Evolutionary conservation across 1,140 invertebrate species (phyloP).

Genomic region (Anastrepha ludens): DNA sequence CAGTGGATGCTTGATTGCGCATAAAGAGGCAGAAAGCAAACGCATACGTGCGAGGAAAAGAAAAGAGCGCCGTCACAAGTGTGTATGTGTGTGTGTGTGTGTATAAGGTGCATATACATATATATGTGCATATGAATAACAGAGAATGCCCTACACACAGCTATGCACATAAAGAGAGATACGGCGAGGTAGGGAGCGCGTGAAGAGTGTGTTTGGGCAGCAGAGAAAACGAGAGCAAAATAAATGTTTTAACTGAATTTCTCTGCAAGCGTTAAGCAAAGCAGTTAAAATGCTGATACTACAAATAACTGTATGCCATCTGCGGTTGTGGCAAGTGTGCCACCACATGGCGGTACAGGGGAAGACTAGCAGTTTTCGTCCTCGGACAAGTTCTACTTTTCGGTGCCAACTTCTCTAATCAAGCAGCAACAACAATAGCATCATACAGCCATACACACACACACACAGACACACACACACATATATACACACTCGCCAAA

Average conservation of each 20-base stretch:
- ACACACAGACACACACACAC: neutral
- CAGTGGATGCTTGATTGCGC: neutral
- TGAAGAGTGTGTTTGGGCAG: no score
- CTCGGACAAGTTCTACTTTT: conserved; percentile 46
- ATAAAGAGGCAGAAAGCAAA: conserved; percentile 17
- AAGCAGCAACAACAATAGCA: conserved; percentile 3
- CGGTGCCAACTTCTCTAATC: conserved; percentile 43
- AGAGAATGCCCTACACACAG: no score
- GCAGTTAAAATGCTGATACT: conserved; percentile 1
- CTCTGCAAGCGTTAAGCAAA: neutral
- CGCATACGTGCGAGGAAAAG: neutral
- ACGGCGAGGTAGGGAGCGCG: no score
- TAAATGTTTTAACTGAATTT: neutral
- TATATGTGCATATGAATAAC: neutral
- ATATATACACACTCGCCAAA: neutral
- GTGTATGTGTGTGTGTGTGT: neutral
- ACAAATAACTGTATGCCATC: conserved; percentile 6
- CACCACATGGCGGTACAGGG: neutral
- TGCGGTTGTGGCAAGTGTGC: neutral
- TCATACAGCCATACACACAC: neutral
- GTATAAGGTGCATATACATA: neutral
- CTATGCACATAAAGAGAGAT: no score
- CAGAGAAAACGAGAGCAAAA: conserved; percentile 26
- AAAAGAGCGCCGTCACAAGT: neutral
- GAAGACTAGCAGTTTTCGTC: conserved; percentile 18